These are phyloP conservation scores for Drosophila kurseongensis DNA, from an alignment of 1,140 invertebrate genomes.

Conservation along the genomic window DNA sequence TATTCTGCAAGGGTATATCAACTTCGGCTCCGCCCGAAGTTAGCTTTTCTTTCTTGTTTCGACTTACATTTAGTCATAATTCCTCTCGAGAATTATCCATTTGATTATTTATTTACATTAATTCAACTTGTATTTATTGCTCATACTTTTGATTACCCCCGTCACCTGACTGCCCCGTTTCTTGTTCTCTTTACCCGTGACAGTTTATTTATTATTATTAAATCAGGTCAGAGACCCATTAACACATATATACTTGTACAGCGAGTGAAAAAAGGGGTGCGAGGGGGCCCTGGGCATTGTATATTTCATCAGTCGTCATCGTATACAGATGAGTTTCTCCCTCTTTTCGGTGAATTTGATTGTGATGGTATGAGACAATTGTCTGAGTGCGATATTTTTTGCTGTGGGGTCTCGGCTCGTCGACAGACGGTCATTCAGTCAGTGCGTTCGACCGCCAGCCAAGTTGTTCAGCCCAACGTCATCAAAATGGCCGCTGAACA, in stretches of 20 bases:
- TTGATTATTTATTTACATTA: slow-evolving; percentile 7
- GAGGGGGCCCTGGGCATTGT: slow-evolving; percentile 5
- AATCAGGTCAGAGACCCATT: slow-evolving; percentile 84
- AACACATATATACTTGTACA: slow-evolving; percentile 65
- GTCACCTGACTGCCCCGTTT: slow-evolving; percentile 1
- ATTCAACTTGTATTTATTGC: slow-evolving; percentile 20
- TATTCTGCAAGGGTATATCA: too few species aligned
- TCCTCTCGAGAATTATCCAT: slow-evolving; percentile 3
- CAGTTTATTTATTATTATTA: slow-evolving; percentile 81
- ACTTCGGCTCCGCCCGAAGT: too few species aligned
- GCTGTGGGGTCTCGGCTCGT: slow-evolving; percentile 16
- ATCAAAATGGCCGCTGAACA: slow-evolving; percentile 71
- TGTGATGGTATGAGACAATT: slow-evolving; percentile 17
- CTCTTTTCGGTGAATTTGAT: slow-evolving; percentile 1
- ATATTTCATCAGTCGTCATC: slow-evolving; percentile 51
- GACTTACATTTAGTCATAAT: background rate
- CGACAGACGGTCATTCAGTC: slow-evolving; percentile 13
- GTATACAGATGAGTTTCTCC: slow-evolving; percentile 12
- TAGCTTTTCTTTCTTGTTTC: too few species aligned
- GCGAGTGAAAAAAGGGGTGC: background rate
- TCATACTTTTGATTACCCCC: slow-evolving; percentile 12
- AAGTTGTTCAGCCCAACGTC: slow-evolving; percentile 38
- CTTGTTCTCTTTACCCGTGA: slow-evolving; percentile 30
- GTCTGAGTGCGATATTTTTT: slow-evolving; percentile 18
- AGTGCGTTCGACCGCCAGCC: slow-evolving; percentile 12